Conservation (phyloP, 92 coral and sea anemone species). For the Parazoanthus atlanticus region DNA sequence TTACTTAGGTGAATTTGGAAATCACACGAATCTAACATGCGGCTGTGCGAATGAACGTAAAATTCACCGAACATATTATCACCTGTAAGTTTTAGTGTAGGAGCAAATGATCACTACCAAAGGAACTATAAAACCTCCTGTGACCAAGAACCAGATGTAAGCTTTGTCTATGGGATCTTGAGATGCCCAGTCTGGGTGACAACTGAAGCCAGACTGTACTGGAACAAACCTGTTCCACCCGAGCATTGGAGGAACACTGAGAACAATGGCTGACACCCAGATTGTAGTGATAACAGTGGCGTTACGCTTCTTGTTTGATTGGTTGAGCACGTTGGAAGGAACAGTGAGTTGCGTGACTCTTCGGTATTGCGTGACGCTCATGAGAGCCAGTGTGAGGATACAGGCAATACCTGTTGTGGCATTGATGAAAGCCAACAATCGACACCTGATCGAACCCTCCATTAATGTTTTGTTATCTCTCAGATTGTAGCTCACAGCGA, state of each 20-base stretch:
- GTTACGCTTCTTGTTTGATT: not conserved
- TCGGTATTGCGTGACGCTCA: conserved; percentile 29
- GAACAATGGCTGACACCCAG: not conserved
- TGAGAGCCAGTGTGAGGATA: conserved; percentile 34
- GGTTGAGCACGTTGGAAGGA: not conserved
- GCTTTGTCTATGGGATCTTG: too few relatives aligned
- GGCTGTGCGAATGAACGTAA: too few relatives aligned
- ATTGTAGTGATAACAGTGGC: not conserved
- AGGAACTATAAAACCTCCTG: conserved; percentile 45
- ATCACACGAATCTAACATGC: too few relatives aligned
- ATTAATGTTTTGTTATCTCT: not conserved
- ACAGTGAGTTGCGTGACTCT: conserved; percentile 8
- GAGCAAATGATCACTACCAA: conserved; percentile 19
- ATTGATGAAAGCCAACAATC: conserved; percentile 47
- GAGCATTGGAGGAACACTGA: not conserved
- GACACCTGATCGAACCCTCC: conserved; percentile 9
- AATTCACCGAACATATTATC: not conserved
- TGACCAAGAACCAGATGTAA: too few relatives aligned
- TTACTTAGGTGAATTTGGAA: too few relatives aligned
- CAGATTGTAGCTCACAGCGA: conserved; percentile 30
- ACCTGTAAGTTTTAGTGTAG: conserved; percentile 2
- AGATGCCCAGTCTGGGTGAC: too few relatives aligned
- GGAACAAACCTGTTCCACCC: conserved; percentile 23
- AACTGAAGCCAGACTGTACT: not conserved
- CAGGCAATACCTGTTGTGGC: conserved; percentile 29